Conservation (phyloP, 2,113 vertebrate genomes). For the Tragulus kanchil region DNA sequence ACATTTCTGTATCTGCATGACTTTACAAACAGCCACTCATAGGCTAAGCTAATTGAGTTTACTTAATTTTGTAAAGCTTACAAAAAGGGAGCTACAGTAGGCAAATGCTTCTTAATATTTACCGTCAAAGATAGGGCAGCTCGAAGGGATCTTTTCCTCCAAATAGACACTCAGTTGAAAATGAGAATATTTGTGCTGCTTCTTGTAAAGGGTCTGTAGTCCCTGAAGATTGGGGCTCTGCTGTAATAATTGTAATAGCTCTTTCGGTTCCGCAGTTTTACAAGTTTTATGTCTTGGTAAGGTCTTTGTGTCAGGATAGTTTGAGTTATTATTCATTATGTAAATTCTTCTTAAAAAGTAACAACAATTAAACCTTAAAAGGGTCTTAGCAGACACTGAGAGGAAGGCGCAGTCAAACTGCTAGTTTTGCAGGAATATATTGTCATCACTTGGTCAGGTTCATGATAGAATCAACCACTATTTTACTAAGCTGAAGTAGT, state of each 20-base stretch:
- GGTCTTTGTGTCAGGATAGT: background rate
- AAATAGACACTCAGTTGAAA: background rate
- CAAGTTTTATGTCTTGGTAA: background rate
- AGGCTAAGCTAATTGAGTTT: background rate
- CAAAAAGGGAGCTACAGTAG: background rate
- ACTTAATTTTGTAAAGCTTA: background rate
- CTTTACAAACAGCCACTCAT: background rate
- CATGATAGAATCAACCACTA: background rate
- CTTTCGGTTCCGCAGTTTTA: background rate
- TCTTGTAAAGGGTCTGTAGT: background rate
- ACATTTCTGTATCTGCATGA: background rate
- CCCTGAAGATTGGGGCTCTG: background rate
- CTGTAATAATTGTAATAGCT: background rate
- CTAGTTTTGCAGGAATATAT: background rate
- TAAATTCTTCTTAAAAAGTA: background rate
- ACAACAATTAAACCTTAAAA: too few relatives aligned
- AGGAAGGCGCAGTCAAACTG: background rate
- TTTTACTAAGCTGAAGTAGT: background rate
- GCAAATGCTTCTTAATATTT: background rate
- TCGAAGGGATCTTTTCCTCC: background rate
- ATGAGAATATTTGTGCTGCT: background rate
- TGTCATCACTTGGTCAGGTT: slow-evolving; percentile 5
- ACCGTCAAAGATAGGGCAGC: background rate
- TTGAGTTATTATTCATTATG: background rate
- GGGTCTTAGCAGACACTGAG: background rate